A percentile compares a stretch with the other conserved stretches of the same genome.
Conservation (phyloP, 2,888 invertebrate genomes). For the Dexiosoma caninum region DNA sequence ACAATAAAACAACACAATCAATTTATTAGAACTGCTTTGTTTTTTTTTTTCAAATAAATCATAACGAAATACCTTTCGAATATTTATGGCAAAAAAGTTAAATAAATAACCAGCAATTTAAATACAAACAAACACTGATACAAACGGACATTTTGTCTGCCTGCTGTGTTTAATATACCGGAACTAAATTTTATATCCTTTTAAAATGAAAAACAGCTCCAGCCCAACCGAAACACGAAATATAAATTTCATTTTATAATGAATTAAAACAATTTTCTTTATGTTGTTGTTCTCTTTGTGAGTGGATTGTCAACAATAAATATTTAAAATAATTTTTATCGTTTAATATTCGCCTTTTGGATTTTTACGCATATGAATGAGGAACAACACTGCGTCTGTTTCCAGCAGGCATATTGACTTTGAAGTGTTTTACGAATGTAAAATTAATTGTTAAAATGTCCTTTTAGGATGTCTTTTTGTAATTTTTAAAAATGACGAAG, state of each 20-base stretch:
- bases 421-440: neutral
- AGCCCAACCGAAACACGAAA: constrained; percentile 1
- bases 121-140: neutral
- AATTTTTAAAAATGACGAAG: neutral
- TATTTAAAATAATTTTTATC: constrained; percentile 33
- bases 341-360: neutral
- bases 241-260: constrained; percentile 28
- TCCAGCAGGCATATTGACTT: constrained; percentile 14
- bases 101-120: constrained; percentile 10
- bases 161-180: constrained; percentile 43
- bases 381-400: constrained; percentile 26
- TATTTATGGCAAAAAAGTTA: neutral
- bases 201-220: constrained; percentile 2
- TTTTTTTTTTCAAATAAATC: constrained; percentile 43
- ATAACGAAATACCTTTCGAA: constrained; percentile 28
- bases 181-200: constrained; percentile 46
- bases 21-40: neutral
- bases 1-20: constrained; percentile 10
- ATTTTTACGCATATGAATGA: neutral
- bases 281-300: neutral
- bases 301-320: constrained; percentile 32
- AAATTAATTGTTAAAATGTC: neutral
- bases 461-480: neutral
- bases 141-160: constrained; percentile 13
- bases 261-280: constrained; percentile 17